These are phyloP conservation scores for Delphinapterus leucas DNA, from an alignment of 2,113 vertebrate genomes.

Conservation along the genomic window DNA sequence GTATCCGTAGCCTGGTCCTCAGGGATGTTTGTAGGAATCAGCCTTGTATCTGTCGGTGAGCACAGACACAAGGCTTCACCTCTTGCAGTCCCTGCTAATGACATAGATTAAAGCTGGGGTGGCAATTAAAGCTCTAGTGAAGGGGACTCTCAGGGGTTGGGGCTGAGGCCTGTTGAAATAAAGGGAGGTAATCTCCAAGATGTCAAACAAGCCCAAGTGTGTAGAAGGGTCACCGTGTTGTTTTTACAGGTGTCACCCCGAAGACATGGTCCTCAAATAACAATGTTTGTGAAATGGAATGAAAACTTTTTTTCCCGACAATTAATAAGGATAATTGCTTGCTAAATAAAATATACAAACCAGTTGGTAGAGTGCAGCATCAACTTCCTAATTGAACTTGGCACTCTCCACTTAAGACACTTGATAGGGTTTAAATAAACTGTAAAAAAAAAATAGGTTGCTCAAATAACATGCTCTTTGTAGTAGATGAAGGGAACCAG, in stretches of 20 bases:
- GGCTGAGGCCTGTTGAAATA: slow-evolving; percentile 69
- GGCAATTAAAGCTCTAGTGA: slow-evolving; percentile 73
- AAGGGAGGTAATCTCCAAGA: slow-evolving; percentile 68
- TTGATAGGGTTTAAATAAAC: not conserved
- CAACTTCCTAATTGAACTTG: not conserved
- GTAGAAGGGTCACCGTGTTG: slow-evolving; percentile 10
- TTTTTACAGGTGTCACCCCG: slow-evolving; percentile 64
- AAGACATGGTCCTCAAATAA: slow-evolving; percentile 41
- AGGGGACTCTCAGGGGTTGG: slow-evolving; percentile 50
- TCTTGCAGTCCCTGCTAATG: slow-evolving; percentile 69
- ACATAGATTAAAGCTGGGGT: slow-evolving; percentile 74
- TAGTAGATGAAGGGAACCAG: not conserved
- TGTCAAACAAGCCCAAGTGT: slow-evolving; percentile 47
- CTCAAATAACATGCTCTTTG: not conserved
- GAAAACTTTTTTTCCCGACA: not conserved
- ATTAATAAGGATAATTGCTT: slow-evolving; percentile 5
- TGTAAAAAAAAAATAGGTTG: not conserved
- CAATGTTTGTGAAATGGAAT: slow-evolving; percentile 26
- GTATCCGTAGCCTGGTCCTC: slow-evolving; percentile 74
- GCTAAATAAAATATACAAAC: slow-evolving; percentile 22
- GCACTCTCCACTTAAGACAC: not conserved
- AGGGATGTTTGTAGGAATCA: slow-evolving; percentile 73
- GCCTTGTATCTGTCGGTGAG: slow-evolving; percentile 73
- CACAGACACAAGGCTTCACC: slow-evolving; percentile 63
- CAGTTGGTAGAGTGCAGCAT: not conserved